Percentiles rank a stretch among this genome's conserved stretches.
phyloP scores from a whole-genome alignment of 2,113 vertebrate species.

The Tor tambroides region DNA sequence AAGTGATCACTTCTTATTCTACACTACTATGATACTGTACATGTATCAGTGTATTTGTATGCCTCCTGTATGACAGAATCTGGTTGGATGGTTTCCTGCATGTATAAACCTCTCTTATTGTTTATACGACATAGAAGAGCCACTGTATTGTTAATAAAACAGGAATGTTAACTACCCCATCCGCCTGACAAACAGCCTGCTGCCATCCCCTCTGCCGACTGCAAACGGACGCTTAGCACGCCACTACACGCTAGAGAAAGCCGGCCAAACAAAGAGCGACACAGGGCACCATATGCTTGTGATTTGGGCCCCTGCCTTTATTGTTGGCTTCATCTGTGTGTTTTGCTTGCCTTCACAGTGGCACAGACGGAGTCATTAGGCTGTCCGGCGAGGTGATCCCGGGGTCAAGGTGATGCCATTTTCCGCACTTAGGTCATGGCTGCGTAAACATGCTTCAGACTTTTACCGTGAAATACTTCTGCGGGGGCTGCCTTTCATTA shows the following conservation, averaged over 20 bases:
- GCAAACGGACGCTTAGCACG: neutral
- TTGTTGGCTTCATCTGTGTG: constrained; percentile 36
- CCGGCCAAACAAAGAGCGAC: constrained; percentile 45
- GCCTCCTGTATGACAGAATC: neutral
- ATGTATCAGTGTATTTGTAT: too few relatives aligned
- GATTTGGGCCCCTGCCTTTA: constrained; percentile 67
- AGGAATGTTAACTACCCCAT: constrained; percentile 49
- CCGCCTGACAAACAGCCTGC: constrained; percentile 21
- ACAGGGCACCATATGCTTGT: constrained; percentile 69
- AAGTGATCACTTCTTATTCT: too few relatives aligned
- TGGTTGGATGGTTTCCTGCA: neutral
- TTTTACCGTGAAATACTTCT: constrained; percentile 31
- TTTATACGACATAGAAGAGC: neutral
- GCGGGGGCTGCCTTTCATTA: constrained; percentile 9
- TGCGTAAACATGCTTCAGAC: constrained; percentile 50
- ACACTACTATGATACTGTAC: too few relatives aligned
- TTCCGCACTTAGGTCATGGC: constrained; percentile 32
- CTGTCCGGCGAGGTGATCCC: constrained; percentile 67
- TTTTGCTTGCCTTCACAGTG: constrained; percentile 76
- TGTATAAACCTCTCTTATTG: neutral
- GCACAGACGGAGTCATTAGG: constrained; percentile 73
- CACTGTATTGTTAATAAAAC: constrained; percentile 18
- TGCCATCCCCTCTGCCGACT: neutral
- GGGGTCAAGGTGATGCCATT: constrained; percentile 65
- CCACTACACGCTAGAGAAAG: neutral